Conservation (phyloP, 2,888 invertebrate species). For the Pristionchus japonicus region DNA sequence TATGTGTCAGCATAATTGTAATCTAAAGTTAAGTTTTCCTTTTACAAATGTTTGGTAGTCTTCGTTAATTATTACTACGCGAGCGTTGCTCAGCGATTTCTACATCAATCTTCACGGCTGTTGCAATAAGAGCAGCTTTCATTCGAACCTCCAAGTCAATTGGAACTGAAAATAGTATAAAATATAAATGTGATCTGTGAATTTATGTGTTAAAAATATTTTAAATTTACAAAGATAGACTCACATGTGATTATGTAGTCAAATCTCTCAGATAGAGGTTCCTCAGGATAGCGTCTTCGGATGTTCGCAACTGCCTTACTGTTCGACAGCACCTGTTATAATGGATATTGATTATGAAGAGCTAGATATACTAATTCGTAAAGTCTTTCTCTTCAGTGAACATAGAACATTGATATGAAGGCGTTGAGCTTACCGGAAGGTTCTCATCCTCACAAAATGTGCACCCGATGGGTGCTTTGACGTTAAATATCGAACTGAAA, state of each 20-base stretch:
- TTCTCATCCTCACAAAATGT: not conserved
- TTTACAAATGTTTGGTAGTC: too few species aligned
- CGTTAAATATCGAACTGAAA: not conserved
- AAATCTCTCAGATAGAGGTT: not conserved
- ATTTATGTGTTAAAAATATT: too few species aligned
- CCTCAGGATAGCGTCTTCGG: not conserved
- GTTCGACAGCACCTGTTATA: not conserved
- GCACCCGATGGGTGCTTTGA: not conserved
- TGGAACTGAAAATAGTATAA: not conserved
- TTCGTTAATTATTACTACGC: not conserved
- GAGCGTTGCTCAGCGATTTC: not conserved
- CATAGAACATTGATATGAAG: too few species aligned
- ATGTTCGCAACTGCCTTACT: not conserved
- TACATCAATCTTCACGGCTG: slow-evolving; percentile 9
- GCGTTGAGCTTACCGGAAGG: not conserved
- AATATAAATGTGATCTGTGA: too few species aligned
- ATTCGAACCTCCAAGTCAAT: not conserved
- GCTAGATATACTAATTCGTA: too few species aligned
- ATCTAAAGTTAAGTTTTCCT: too few species aligned
- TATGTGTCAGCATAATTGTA: too few species aligned
- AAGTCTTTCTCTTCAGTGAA: too few species aligned
- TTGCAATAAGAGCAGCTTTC: slow-evolving; percentile 3
- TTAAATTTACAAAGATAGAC: too few species aligned
- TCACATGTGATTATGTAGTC: slow-evolving; percentile 26
- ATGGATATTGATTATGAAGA: too few species aligned